Percentiles rank a stretch among this genome's conserved stretches.
phyloP scores from a whole-genome alignment of 2,113 vertebrate species.

The Dasyurus viverrinus region DNA sequence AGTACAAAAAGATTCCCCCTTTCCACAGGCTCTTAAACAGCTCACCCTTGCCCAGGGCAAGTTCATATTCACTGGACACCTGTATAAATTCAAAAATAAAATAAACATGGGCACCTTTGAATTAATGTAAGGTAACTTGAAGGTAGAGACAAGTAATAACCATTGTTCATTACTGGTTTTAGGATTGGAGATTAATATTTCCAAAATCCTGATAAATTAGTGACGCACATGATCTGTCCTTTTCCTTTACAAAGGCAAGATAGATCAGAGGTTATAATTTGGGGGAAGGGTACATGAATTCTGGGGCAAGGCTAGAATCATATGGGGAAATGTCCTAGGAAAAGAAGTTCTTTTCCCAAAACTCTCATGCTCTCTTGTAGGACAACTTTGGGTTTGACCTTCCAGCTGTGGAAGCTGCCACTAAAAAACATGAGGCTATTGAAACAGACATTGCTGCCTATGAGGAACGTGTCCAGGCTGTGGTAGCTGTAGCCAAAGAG shows the following conservation, averaged over 20 bases:
- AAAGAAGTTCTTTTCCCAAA: background rate
- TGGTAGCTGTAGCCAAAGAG: constrained; percentile 93
- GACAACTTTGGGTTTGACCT: constrained; percentile 99
- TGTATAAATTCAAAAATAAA: background rate
- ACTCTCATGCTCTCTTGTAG: constrained; percentile 75
- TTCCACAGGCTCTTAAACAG: background rate
- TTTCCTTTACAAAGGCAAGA: background rate
- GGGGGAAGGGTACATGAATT: background rate
- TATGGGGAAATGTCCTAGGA: background rate
- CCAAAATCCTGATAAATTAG: background rate
- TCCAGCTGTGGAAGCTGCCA: constrained; percentile 96
- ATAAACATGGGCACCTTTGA: background rate
- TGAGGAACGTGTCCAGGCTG: constrained; percentile 95
- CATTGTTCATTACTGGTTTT: background rate
- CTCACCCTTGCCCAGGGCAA: background rate
- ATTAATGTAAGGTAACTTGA: background rate
- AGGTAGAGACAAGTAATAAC: background rate
- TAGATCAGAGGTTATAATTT: background rate
- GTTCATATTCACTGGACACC: background rate
- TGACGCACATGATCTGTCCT: background rate
- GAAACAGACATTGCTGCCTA: constrained; percentile 97
- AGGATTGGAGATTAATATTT: background rate
- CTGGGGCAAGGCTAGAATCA: background rate
- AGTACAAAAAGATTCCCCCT: background rate
- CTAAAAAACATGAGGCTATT: constrained; percentile 97